Conservation (phyloP, 53 echinoderm and acorn worm genomes). For the Echinometra lucunter region DNA sequence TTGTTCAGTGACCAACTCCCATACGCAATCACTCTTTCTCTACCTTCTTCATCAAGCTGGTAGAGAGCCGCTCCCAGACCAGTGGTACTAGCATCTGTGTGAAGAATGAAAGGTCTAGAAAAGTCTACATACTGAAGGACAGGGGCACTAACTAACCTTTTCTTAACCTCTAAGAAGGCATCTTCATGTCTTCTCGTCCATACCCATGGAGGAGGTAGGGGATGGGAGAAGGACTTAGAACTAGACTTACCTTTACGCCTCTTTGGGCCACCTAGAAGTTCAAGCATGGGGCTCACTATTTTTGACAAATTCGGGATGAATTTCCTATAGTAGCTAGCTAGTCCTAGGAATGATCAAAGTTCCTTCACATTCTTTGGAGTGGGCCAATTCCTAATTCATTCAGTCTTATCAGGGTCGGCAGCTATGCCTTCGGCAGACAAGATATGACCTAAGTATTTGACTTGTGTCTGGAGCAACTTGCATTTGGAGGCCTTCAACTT, state of each 20-base stretch:
- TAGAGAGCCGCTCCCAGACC: constrained; percentile 65
- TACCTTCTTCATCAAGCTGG: constrained; percentile 50
- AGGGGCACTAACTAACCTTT: constrained; percentile 29
- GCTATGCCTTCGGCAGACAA: constrained; percentile 67
- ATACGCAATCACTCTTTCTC: constrained; percentile 61
- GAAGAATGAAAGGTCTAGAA: constrained; percentile 53
- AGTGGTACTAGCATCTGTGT: constrained; percentile 64
- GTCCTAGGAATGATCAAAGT: constrained; percentile 72
- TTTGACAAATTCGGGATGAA: constrained; percentile 73
- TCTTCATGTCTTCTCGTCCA: constrained; percentile 18
- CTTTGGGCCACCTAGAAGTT: constrained; percentile 61
- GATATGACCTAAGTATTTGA: constrained; percentile 76
- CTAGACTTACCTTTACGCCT: background rate
- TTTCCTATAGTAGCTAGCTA: constrained; percentile 75
- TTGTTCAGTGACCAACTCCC: constrained; percentile 38
- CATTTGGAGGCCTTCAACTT: constrained; percentile 76
- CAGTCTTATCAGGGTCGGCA: constrained; percentile 76
- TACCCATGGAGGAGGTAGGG: constrained; percentile 21
- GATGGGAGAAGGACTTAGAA: background rate
- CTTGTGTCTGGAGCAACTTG: constrained; percentile 59
- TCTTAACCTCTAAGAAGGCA: constrained; percentile 21
- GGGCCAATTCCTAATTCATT: constrained; percentile 72
- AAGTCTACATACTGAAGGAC: constrained; percentile 61
- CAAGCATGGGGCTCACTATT: constrained; percentile 72
- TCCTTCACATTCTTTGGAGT: constrained; percentile 65